Conservation (phyloP, 2,888 invertebrate genomes). For the Drosophila kokeensis region DNA sequence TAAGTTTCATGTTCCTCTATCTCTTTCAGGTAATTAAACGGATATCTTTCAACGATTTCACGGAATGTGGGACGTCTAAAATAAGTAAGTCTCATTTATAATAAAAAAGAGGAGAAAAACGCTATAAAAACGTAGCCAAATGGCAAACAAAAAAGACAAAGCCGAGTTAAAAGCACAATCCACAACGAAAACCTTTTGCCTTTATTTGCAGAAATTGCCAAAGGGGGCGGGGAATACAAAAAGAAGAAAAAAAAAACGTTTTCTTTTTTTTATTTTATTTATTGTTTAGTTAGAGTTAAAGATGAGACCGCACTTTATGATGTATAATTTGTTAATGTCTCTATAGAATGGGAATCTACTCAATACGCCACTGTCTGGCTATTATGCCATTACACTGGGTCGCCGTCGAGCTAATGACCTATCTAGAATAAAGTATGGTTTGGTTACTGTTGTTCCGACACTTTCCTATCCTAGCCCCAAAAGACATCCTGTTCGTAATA, state of each 20-base stretch:
- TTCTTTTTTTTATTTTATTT: conserved; percentile 9
- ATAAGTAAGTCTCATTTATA: conserved; percentile 61
- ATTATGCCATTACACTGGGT: conserved; percentile 20
- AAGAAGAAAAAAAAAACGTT: not conserved
- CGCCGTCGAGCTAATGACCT: conserved; percentile 47
- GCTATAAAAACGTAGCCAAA: conserved; percentile 51
- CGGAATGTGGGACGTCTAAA: conserved; percentile 31
- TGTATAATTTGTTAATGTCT: conserved; percentile 62
- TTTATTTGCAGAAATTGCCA: conserved; percentile 66
- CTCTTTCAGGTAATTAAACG: conserved; percentile 74
- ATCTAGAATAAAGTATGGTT: conserved; percentile 35
- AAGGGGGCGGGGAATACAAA: not conserved
- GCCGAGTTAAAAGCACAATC: conserved; percentile 17
- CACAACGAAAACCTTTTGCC: conserved; percentile 28
- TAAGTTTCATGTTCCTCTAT: conserved; percentile 47
- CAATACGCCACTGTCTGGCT: conserved; percentile 38
- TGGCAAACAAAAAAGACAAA: conserved; percentile 33
- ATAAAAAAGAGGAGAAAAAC: conserved; percentile 42
- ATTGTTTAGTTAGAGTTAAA: conserved; percentile 49
- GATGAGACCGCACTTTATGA: conserved; percentile 67
- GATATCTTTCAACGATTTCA: conserved; percentile 48
- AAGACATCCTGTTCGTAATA: conserved; percentile 69
- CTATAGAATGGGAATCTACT: conserved; percentile 42
- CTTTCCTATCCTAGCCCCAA: conserved; percentile 65
- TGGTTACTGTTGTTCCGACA: conserved; percentile 47